A percentile compares a stretch with the other conserved stretches of the same genome.
phyloP scores from a whole-genome alignment of 2,113 vertebrate genomes.

The Thermophis baileyi region DNA sequence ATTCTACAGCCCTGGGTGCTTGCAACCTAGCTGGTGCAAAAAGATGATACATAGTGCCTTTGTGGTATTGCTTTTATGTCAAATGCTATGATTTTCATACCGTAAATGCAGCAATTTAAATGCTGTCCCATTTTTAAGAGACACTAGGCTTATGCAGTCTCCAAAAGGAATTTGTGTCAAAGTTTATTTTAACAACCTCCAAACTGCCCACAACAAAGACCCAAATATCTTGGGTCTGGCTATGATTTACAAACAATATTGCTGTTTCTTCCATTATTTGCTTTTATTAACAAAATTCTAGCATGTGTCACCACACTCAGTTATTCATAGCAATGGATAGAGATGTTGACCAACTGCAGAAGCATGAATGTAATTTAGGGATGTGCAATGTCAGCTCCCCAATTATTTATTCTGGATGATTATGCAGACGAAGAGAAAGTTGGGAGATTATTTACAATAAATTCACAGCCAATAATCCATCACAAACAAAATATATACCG shows the following conservation, averaged over 20 bases:
- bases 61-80: not conserved
- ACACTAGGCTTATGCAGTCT: not conserved
- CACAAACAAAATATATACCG: slow-evolving; percentile 49
- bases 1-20: not conserved
- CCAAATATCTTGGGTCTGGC: not conserved
- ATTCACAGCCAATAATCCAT: slow-evolving; percentile 43
- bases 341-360: slow-evolving; percentile 66
- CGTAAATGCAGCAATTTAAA: not conserved
- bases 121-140: not conserved
- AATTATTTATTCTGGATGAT: slow-evolving; percentile 47
- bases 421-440: slow-evolving; percentile 48
- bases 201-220: not conserved
- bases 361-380: slow-evolving; percentile 43
- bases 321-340: slow-evolving; percentile 69
- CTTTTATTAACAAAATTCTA: slow-evolving; percentile 65
- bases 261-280: slow-evolving; percentile 15
- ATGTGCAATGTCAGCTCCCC: slow-evolving; percentile 11
- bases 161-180: not conserved
- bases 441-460: slow-evolving; percentile 37
- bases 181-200: not conserved
- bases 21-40: not conserved
- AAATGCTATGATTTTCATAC: not conserved
- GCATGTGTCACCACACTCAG: slow-evolving; percentile 58
- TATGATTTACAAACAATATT: slow-evolving; percentile 9
- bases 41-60: not conserved